These are phyloP conservation scores for Diglossa cyanea DNA, from an alignment of 2,797 vertebrate species.

Conservation along the genomic window DNA sequence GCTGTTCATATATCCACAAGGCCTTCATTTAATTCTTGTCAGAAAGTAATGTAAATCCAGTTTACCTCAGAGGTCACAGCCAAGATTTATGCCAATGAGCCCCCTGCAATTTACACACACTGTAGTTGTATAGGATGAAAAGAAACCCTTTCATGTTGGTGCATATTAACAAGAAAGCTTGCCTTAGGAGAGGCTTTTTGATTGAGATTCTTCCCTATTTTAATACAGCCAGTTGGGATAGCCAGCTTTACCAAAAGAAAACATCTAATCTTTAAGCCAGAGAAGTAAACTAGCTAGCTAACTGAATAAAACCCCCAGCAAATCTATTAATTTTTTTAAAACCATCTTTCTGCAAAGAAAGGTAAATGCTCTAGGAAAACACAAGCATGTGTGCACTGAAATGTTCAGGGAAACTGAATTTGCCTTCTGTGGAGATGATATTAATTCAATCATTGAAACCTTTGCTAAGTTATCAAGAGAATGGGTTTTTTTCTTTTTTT, in stretches of 20 bases:
- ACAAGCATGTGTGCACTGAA: background rate
- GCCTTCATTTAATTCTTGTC: conserved; percentile 88
- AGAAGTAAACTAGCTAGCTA: conserved; percentile 35
- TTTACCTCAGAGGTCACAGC: conserved; percentile 85
- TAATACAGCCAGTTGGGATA: conserved; percentile 75
- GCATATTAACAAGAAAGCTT: conserved; percentile 84
- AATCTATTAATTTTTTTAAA: background rate
- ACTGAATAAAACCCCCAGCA: conserved; percentile 26
- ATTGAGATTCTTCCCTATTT: conserved; percentile 77
- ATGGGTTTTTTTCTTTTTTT: background rate
- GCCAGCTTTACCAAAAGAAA: conserved; percentile 64
- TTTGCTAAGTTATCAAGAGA: background rate
- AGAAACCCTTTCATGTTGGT: conserved; percentile 82
- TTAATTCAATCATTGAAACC: background rate
- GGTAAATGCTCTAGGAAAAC: background rate
- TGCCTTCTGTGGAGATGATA: background rate
- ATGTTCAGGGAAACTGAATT: background rate
- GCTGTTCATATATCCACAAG: conserved; percentile 83
- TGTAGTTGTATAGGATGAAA: conserved; percentile 82
- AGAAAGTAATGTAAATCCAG: conserved; percentile 88
- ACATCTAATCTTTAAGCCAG: conserved; percentile 64
- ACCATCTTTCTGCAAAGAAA: conserved; percentile 1
- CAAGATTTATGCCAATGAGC: conserved; percentile 83
- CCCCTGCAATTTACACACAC: conserved; percentile 83
- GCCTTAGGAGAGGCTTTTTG: conserved; percentile 78